Evolutionary conservation across 2,888 invertebrate species (phyloP).

Genomic region (Torymus aiolomorphi): DNA sequence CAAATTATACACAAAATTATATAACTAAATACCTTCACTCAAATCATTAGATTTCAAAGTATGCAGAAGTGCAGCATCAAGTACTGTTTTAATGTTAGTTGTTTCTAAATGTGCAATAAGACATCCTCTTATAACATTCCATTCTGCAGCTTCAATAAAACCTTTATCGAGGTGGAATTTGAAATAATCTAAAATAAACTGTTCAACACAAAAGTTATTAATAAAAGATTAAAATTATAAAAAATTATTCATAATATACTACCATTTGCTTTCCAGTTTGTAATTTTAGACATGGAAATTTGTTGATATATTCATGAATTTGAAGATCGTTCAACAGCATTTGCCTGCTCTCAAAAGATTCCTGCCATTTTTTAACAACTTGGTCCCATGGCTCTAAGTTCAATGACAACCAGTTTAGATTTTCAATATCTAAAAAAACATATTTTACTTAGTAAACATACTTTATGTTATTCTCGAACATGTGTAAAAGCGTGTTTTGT

Average conservation of each 20-base stretch:
- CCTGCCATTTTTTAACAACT: too few relatives aligned
- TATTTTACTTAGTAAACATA: too few relatives aligned
- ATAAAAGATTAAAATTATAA: too few relatives aligned
- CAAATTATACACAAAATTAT: neutral
- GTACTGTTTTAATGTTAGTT: neutral
- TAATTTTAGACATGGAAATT: neutral
- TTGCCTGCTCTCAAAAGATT: too few relatives aligned
- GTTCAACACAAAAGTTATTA: neutral
- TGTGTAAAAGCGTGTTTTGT: too few relatives aligned
- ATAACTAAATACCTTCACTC: conserved; percentile 3
- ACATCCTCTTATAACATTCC: neutral
- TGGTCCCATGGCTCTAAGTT: neutral
- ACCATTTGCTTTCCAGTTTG: neutral
- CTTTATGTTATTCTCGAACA: too few relatives aligned
- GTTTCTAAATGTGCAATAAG: conserved; percentile 5
- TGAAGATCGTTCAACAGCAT: neutral
- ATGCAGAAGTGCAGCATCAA: neutral
- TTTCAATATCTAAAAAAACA: too few relatives aligned
- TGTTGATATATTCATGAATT: neutral
- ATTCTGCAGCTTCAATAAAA: neutral
- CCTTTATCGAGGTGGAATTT: neutral
- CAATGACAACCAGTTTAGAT: too few relatives aligned
- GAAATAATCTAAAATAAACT: conserved; percentile 10
- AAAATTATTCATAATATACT: neutral
- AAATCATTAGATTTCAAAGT: conserved; percentile 25